Conservation (phyloP, 1,140 invertebrate genomes). For the Pogonomyrmex californicus region DNA sequence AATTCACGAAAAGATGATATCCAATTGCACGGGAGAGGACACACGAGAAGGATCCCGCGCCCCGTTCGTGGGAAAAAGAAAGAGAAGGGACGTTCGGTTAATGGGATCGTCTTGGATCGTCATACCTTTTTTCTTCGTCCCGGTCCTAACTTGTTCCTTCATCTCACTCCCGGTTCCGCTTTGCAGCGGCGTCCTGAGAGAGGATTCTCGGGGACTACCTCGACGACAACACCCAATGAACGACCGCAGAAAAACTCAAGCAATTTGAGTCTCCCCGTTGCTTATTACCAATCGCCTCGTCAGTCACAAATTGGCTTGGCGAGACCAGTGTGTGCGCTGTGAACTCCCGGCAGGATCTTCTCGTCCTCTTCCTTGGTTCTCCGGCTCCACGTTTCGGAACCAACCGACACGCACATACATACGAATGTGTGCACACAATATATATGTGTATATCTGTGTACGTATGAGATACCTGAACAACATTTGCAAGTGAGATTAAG, state of each 20-base stretch:
- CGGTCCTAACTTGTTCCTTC: slow-evolving; percentile 32
- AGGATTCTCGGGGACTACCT: slow-evolving; percentile 67
- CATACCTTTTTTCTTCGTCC: slow-evolving; percentile 50
- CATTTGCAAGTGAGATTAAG: slow-evolving; percentile 84
- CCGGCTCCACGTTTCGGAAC: slow-evolving; percentile 36
- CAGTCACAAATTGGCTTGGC: slow-evolving; percentile 86
- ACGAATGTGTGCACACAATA: slow-evolving; percentile 61
- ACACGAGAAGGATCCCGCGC: slow-evolving; percentile 33
- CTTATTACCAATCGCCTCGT: slow-evolving; percentile 86
- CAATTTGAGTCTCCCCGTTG: slow-evolving; percentile 84
- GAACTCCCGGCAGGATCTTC: slow-evolving; percentile 48
- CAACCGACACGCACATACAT: not conserved
- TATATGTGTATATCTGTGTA: not conserved
- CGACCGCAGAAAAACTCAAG: slow-evolving; percentile 84
- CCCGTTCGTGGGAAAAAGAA: slow-evolving; percentile 49
- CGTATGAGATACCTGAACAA: slow-evolving; percentile 26
- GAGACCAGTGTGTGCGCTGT: slow-evolving; percentile 66
- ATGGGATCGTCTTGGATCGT: slow-evolving; percentile 76
- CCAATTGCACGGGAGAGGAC: slow-evolving; percentile 61
- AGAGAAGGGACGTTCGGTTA: slow-evolving; percentile 70
- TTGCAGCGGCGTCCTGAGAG: slow-evolving; percentile 63
- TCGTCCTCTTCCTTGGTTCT: slow-evolving; percentile 36
- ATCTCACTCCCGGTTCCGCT: slow-evolving; percentile 44
- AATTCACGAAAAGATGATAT: slow-evolving; percentile 35
- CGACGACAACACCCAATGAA: slow-evolving; percentile 84